Evolutionary conservation across 1,140 invertebrate species (phyloP).

Genomic region (Vanessa atalanta): DNA sequence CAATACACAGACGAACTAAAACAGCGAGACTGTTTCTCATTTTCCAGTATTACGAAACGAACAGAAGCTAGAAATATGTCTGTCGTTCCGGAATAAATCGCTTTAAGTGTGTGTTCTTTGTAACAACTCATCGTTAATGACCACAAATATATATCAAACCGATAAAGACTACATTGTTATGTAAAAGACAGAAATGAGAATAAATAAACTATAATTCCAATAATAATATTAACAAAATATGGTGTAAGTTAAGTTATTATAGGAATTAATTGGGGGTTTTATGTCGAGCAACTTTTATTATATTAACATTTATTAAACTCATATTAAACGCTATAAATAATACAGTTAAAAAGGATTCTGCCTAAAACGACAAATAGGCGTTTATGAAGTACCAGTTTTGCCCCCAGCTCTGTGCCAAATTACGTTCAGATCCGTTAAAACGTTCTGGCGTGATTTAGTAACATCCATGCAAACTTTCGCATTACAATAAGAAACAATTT

Average conservation of each 20-base stretch:
- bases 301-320: too few species aligned
- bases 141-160: background rate
- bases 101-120: slow-evolving; percentile 20
- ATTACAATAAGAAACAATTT: too few species aligned
- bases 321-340: too few species aligned
- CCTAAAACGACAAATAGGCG: too few species aligned
- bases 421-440: too few species aligned
- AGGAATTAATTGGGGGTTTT: background rate
- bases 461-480: too few species aligned
- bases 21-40: slow-evolving; percentile 60
- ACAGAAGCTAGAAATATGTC: slow-evolving; percentile 38
- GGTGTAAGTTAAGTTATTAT: background rate
- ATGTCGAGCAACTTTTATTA: background rate
- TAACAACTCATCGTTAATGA: slow-evolving; percentile 21
- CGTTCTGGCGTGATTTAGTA: too few species aligned
- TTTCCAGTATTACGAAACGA: slow-evolving; percentile 54
- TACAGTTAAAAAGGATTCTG: too few species aligned
- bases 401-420: too few species aligned
- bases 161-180: background rate
- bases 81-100: slow-evolving; percentile 24
- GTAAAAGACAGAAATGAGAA: background rate
- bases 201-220: background rate
- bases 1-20: slow-evolving; percentile 59
- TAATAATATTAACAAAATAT: background rate
- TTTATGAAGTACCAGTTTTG: too few species aligned